Percentiles rank a stretch among this genome's conserved stretches.
Conservation (phyloP, 2,888 invertebrate genomes). For the Clusia tigrina region DNA sequence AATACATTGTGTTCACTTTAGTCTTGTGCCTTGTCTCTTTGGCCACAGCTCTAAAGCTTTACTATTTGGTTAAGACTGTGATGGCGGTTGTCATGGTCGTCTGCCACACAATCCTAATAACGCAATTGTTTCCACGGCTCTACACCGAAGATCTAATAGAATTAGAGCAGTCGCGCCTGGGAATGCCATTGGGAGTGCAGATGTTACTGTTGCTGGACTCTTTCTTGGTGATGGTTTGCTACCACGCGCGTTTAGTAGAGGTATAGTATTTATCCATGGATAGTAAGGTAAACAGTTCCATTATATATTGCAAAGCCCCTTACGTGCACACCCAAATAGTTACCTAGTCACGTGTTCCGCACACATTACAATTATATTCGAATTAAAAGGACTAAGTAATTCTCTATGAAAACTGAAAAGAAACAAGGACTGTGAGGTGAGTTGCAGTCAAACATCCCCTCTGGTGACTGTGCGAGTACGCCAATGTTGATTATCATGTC, state of each 20-base stretch:
- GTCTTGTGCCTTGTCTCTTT: constrained; percentile 89
- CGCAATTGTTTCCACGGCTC: constrained; percentile 68
- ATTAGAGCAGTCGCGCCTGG: constrained; percentile 62
- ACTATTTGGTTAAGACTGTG: constrained; percentile 84
- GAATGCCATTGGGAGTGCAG: constrained; percentile 76
- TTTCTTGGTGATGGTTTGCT: constrained; percentile 86
- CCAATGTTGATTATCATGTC: too few species aligned
- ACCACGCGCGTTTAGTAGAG: constrained; percentile 91
- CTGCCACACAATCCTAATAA: constrained; percentile 77
- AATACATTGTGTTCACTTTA: constrained; percentile 94
- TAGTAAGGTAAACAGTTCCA: too few species aligned
- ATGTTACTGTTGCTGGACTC: constrained; percentile 83
- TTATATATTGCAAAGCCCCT: too few species aligned
- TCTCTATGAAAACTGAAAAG: too few species aligned
- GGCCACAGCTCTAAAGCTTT: constrained; percentile 90
- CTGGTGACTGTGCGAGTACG: too few species aligned
- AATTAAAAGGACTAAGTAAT: too few species aligned
- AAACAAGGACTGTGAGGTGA: too few species aligned
- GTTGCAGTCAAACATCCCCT: too few species aligned
- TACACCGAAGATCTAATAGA: constrained; percentile 60
- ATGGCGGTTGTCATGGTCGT: constrained; percentile 79
- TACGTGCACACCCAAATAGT: too few species aligned
- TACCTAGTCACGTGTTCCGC: too few species aligned
- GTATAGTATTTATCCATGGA: constrained; percentile 61
- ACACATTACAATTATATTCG: too few species aligned